Evolutionary conservation across 2,113 vertebrate genomes (phyloP).

Genomic region (Lophius piscatorius): DNA sequence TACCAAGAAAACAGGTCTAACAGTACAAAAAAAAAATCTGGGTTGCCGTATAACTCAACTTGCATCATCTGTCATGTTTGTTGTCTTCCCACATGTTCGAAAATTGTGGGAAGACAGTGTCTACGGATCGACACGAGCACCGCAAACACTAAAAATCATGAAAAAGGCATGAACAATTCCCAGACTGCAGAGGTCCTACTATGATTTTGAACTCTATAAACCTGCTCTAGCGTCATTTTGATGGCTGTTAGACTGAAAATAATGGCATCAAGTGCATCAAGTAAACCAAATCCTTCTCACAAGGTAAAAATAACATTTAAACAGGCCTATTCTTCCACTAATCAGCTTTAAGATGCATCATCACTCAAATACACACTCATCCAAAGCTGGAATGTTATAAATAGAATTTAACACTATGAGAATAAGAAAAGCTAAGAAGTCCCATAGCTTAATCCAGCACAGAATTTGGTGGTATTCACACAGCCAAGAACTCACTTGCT

Average conservation of each 20-base stretch:
- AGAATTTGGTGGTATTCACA: conserved; percentile 13
- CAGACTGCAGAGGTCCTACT: neutral
- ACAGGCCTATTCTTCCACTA: conserved; percentile 7
- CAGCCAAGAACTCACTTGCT: conserved; percentile 1
- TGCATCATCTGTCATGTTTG: neutral
- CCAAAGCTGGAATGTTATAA: conserved; percentile 66
- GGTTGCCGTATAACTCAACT: neutral
- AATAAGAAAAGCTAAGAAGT: conserved; percentile 9
- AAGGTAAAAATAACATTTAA: neutral
- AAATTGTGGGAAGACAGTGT: neutral
- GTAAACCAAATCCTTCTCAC: neutral
- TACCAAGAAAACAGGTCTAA: conserved; percentile 9
- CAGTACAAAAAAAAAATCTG: neutral
- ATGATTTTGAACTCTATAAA: neutral
- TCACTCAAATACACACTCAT: conserved; percentile 31
- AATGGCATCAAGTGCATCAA: conserved; percentile 5
- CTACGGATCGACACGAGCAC: conserved; percentile 13
- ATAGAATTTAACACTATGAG: conserved; percentile 33
- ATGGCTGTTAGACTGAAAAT: conserved; percentile 11
- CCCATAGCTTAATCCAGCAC: conserved; percentile 19
- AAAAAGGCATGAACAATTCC: conserved; percentile 1
- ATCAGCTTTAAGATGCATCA: conserved; percentile 24
- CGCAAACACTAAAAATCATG: neutral
- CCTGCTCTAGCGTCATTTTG: neutral
- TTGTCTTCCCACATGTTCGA: neutral